These are phyloP conservation scores for Pteropus alecto DNA, from an alignment of 2,113 vertebrate species.

Conservation along the genomic window DNA sequence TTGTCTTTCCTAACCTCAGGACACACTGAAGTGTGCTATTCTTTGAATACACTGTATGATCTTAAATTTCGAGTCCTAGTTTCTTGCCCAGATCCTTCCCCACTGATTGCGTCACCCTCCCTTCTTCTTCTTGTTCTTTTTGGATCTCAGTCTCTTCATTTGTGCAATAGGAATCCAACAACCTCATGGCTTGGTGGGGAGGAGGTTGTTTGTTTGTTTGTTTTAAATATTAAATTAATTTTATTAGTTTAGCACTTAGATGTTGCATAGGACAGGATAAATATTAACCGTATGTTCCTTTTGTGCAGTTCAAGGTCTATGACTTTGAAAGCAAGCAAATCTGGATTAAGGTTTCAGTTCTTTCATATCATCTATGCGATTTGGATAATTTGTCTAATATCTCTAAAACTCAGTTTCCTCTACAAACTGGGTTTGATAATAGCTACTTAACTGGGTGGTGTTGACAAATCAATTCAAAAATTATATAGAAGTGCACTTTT, in stretches of 20 bases:
- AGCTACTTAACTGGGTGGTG: not conserved
- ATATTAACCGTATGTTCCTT: not conserved
- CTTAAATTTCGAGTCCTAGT: not conserved
- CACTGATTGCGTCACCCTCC: accelerated
- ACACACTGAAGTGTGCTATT: too few species aligned
- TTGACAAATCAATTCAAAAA: not conserved
- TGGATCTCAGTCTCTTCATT: not conserved
- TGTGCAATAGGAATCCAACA: not conserved
- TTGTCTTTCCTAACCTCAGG: not conserved
- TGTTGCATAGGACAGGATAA: not conserved
- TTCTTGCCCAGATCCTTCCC: not conserved
- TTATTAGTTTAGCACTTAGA: not conserved
- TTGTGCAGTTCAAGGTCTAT: not conserved
- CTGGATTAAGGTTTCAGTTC: not conserved
- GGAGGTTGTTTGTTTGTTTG: not conserved
- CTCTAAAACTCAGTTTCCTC: not conserved
- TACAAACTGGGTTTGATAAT: not conserved
- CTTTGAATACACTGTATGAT: not conserved
- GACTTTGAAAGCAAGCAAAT: not conserved
- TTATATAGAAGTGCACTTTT: not conserved
- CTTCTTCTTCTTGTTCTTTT: not conserved
- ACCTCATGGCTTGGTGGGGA: not conserved
- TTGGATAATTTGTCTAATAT: not conserved
- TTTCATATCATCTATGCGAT: not conserved
- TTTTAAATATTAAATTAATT: not conserved